These are phyloP conservation scores for Lampris megalopsis DNA, from an alignment of 2,113 vertebrate species.

Conservation along the genomic window DNA sequence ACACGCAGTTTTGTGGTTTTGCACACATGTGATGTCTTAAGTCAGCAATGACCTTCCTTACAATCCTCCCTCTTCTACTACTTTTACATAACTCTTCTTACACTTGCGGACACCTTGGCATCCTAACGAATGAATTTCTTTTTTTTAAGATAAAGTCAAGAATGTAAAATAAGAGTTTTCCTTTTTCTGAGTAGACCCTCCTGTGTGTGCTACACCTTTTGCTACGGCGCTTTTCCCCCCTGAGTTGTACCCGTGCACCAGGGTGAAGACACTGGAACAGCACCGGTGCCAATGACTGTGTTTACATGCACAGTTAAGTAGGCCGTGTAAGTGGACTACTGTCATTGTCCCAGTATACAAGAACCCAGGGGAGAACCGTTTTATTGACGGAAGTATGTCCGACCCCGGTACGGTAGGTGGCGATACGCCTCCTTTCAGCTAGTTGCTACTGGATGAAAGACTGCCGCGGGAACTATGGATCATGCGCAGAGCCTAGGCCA, in stretches of 20 bases:
- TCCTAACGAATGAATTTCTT: slow-evolving; percentile 65
- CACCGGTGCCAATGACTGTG: slow-evolving; percentile 50
- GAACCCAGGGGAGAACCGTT: no score
- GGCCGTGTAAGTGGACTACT: no score
- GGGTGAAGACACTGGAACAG: slow-evolving; percentile 26
- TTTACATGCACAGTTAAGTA: no score
- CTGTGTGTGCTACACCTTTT: slow-evolving; percentile 60
- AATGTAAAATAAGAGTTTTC: slow-evolving; percentile 65
- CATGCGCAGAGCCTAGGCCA: no score
- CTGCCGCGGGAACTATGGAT: no score
- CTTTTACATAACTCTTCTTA: slow-evolving; percentile 54
- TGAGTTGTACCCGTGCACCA: slow-evolving; percentile 46
- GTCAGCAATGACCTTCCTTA: slow-evolving; percentile 74
- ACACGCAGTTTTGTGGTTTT: slow-evolving; percentile 79
- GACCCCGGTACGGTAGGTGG: no score
- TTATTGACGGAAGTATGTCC: no score
- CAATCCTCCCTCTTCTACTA: slow-evolving; percentile 54
- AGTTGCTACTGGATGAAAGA: no score
- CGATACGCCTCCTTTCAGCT: no score
- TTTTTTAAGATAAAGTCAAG: slow-evolving; percentile 50
- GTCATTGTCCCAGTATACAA: no score
- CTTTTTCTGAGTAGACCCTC: slow-evolving; percentile 30
- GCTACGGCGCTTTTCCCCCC: slow-evolving; percentile 57
- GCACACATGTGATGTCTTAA: slow-evolving; percentile 78
- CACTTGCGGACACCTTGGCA: slow-evolving; percentile 57